Conservation (phyloP, 2,797 vertebrate genomes). For the Macropus fuliginosus region DNA sequence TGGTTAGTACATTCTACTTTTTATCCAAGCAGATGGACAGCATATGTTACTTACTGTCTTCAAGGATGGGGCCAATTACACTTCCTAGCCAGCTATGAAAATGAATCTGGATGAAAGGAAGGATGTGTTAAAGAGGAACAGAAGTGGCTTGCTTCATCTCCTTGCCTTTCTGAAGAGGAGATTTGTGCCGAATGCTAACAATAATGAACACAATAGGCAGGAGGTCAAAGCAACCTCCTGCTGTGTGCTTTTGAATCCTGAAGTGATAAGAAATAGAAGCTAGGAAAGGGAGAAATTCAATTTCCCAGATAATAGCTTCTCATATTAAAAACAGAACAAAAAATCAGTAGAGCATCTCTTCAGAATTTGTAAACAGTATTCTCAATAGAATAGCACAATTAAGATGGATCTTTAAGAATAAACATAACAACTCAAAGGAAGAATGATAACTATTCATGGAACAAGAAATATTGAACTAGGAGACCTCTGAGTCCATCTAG, state of each 20-base stretch:
- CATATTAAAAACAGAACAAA: neutral
- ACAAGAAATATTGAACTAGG: neutral
- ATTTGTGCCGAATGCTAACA: neutral
- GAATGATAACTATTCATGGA: neutral
- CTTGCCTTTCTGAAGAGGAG: neutral
- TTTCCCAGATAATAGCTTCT: neutral
- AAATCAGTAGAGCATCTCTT: neutral
- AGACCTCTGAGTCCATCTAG: neutral
- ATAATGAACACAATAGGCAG: neutral
- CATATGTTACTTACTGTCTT: constrained; percentile 46
- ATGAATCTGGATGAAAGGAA: constrained; percentile 21
- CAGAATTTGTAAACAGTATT: constrained; percentile 5
- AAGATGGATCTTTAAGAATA: neutral
- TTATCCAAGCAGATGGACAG: neutral
- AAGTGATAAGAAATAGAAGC: neutral
- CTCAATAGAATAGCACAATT: neutral
- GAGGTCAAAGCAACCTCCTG: neutral
- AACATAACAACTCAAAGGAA: neutral
- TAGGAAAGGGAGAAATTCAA: neutral
- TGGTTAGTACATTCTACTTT: neutral
- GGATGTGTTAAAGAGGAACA: neutral
- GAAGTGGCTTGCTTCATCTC: neutral
- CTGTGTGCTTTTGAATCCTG: neutral
- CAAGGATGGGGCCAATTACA: constrained; percentile 31
- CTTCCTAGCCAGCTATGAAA: constrained; percentile 27